Base-by-base conservation (phyloP, 1,140 invertebrate genomes). In the Eumaeus atala region DNA sequence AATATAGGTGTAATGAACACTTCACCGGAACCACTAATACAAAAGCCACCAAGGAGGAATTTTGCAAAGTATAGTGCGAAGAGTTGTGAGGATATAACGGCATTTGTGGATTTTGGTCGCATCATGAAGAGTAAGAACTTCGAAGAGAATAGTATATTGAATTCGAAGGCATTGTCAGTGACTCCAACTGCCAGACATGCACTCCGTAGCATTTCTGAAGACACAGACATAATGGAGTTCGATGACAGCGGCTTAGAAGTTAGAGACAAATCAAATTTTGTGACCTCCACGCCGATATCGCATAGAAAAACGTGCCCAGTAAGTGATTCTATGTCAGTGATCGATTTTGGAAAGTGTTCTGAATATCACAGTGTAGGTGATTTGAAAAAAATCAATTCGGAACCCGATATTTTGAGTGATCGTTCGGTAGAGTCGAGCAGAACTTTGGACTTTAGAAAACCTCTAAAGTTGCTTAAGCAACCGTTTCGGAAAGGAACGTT, bases 21-120 rank as follows among this genome's bases (percentile, higher is more conserved):
- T 28, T 61, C 65, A 53, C 68, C 70, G 7, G 67, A 77, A 17
- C 71, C 77, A 50, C 51, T 21, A 53, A 48, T 44, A n/a, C 66
- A 68, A 53, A 55, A 56, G 11, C 59, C 55, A 51, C 48, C 63
- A 10, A 52, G 62, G 14, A 71, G 66, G 42, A 72, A 59, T 49
- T 48, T 74, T n/a, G 74, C 70, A 21, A 87, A 83, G 62, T 87
- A 85, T 57, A 79, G 74, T 38, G 68, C 80, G 8, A 85, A 79
- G 54, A 84, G 82, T 57, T 84, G 75, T 54, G 84, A 87, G 44
- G 82, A 87, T 47, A 72, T 87, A 16, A 76, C 78, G 3, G 80
- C 75, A 5, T 87, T 87, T 59, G 74, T 79, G 12, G 74, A 84
- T 53, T 50, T 85, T 18, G 70, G 70, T 12, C 72, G 69, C 35